These are phyloP conservation scores for Augochlora pura DNA, from an alignment of 1,140 invertebrate genomes.

Conservation along the genomic window DNA sequence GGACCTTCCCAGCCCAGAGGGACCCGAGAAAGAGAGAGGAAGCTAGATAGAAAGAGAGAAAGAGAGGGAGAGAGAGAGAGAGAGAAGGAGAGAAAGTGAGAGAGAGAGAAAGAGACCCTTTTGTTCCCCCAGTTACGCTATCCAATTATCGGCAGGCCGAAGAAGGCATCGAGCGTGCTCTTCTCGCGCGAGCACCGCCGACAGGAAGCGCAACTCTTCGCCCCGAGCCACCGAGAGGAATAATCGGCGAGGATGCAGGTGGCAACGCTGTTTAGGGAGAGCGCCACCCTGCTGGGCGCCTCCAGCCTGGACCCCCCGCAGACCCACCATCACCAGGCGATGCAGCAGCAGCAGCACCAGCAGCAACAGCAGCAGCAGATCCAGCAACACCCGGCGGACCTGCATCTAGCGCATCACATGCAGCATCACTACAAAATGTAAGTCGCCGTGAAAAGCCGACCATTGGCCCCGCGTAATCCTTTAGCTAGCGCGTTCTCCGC, in stretches of 20 bases:
- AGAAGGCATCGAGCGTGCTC: background rate
- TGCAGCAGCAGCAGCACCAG: constrained; percentile 72
- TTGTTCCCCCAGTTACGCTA: background rate
- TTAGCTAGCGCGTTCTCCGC: too few species aligned
- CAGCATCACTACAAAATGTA: constrained; percentile 79
- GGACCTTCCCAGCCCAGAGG: too few species aligned
- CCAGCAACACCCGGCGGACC: constrained; percentile 69
- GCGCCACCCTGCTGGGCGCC: constrained; percentile 84
- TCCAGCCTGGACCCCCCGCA: constrained; percentile 81
- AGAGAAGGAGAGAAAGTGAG: too few species aligned
- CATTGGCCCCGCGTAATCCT: background rate
- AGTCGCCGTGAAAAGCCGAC: constrained; percentile 53
- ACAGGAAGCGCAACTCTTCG: constrained; percentile 8
- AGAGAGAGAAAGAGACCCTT: background rate
- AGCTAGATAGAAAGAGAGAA: too few species aligned
- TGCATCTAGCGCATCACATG: constrained; percentile 77
- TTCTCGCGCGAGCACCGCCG: background rate
- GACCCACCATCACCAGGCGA: constrained; percentile 74
- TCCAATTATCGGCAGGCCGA: background rate
- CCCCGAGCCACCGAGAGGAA: background rate
- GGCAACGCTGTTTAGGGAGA: constrained; percentile 86
- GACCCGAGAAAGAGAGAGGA: too few species aligned
- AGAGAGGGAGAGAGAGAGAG: too few species aligned
- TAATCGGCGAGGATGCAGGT: constrained; percentile 82
- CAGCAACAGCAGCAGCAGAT: constrained; percentile 65